Base-by-base conservation (phyloP, 92 coral and sea anemone species). In the Siderastrea siderea region DNA sequence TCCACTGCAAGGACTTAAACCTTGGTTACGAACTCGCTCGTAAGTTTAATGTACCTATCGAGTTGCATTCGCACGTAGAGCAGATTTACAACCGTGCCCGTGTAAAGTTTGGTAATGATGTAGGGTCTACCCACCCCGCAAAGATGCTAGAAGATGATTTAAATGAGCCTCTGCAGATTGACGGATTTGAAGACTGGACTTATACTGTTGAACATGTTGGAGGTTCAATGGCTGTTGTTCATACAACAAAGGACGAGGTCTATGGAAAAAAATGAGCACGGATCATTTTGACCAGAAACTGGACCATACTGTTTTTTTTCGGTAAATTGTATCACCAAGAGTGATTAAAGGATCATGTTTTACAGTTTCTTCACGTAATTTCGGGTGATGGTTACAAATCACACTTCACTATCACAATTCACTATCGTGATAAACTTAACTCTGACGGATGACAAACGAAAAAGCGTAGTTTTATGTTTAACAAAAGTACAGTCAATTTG, bases 1-100 rank as follows among this genome's bases (percentile, higher is more conserved):
- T 95, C 0, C 93, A 94, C 74, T 93, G 96, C 82, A 95, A 95
- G 72, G 98, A 95, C 73, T 19, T 95, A 77, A 78, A 69, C 73
- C 95, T 95, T 11, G 98, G 98, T 6, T 88, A 89, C 63, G 71
- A 85, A 80, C 71, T 95, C 5, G 78, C 95, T 10, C 72, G 80
- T 16, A 79, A 81, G 63, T 84, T 91, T 49, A 92, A 92, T 14
- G 95, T 91, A 3, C 95, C 97, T 7, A 63, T 74, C 14, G 83
- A 84, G 48, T 48, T 94, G 4, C 85, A 54, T 6, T 45, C 84
- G 10, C 76, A 85, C 46, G 81, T 50, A n/a, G 94, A 89, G 53
- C 90, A 89, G 73, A 89, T 94, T 4, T 89, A 89, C 89, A 89
- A 86, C 61, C 90, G 93, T 13, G 97, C 97, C 12, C 80, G 86